Evolutionary conservation across 2,797 vertebrate genomes (phyloP), one percentile per base, ranked within the genome.

Genomic region (Hybognathus amarus): DNA sequence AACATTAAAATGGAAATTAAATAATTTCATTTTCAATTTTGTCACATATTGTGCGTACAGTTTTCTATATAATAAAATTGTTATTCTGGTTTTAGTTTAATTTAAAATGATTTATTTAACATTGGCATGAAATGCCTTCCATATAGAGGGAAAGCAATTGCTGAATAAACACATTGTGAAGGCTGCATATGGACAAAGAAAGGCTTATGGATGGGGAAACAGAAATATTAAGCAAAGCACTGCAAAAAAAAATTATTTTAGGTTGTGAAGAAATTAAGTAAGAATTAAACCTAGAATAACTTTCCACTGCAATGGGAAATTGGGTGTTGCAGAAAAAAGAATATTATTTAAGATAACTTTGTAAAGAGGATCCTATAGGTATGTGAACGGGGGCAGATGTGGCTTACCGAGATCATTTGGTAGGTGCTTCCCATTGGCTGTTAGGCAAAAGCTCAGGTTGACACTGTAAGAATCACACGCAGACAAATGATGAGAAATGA

Each of bases 381-480:
- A 78, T 77, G 81, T 90, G 91, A 91, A 86, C 73, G 80, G 87
- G 83, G 54, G 76, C 91, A 91, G 89, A 91, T 93, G 89, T 90
- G 85, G 88, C 95, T 98, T 91, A 98, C 97, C 96, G 54, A 97
- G 93, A 73, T 92, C 66, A 75, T 91, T 91, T 61, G 96, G 96
- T 84, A 97, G 94, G 24, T 97, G 96, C 85, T 96, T 97, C 88
- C 97, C 97, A 80, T 96, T 96, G 80, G 97, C 96, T 61, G 95
- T 96, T 91, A 98, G 93, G 91, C 97, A 98, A 94, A 97, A 97
- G 91, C 95, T 97, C 86, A 98, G 93, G 92, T 97, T 98, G 94
- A 97, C 96, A 85, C 97, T 98, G 93, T 89, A 92, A 47, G 85
- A 87, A 92, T 56, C n/a, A 87, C 79, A 89, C n/a, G 50, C 33